Conservation (phyloP, 2,797 vertebrate species). For the Pygocentrus nattereri region DNA sequence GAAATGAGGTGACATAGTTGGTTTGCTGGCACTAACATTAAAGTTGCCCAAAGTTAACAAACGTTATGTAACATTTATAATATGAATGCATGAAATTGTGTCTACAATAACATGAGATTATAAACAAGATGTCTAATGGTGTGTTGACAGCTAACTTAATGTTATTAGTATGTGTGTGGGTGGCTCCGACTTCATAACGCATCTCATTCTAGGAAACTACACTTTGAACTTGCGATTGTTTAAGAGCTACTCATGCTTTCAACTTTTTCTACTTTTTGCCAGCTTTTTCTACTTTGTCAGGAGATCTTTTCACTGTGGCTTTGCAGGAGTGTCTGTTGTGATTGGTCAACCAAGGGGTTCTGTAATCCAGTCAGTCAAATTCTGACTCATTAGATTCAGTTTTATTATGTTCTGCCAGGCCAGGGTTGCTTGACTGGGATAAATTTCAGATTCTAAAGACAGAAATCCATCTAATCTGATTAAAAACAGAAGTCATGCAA, state of each 20-base stretch:
- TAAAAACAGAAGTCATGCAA: neutral
- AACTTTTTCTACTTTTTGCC: neutral
- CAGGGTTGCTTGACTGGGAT: constrained; percentile 1
- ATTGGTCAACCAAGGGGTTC: neutral
- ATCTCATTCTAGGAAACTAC: too few relatives aligned
- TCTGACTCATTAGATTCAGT: neutral
- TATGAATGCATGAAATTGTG: too few relatives aligned
- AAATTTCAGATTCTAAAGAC: neutral
- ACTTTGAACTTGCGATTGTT: too few relatives aligned
- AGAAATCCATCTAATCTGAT: constrained; percentile 1
- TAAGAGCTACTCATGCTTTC: neutral
- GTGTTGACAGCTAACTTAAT: too few relatives aligned
- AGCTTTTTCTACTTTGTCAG: neutral
- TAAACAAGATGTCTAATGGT: too few relatives aligned
- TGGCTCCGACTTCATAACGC: too few relatives aligned
- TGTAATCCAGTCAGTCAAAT: neutral
- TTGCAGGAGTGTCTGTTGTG: neutral
- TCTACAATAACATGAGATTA: too few relatives aligned
- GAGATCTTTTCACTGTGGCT: neutral
- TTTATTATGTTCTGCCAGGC: neutral
- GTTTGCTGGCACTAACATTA: too few relatives aligned
- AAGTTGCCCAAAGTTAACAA: too few relatives aligned
- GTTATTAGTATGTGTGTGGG: too few relatives aligned
- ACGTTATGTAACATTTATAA: too few relatives aligned
- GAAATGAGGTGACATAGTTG: too few relatives aligned